Percentiles rank a stretch among this genome's conserved stretches.
phyloP scores from a whole-genome alignment of 2,888 invertebrate genomes.

The Nephrocerus scutellatus region DNA sequence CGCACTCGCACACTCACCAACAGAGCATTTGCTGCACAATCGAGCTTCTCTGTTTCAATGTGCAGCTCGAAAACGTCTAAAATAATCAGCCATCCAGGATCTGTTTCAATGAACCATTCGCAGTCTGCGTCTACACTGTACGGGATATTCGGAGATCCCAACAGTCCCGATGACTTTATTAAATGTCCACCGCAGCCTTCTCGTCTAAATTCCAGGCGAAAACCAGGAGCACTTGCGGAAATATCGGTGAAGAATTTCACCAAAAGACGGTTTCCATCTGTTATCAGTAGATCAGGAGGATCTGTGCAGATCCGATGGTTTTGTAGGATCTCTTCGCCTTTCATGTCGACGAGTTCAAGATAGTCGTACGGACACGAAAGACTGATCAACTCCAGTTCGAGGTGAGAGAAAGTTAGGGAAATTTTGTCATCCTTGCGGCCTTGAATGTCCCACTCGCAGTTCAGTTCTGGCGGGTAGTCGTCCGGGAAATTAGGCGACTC shows the following conservation, averaged over 20 bases:
- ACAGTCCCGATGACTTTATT: conserved; percentile 48
- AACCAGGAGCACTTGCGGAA: conserved; percentile 55
- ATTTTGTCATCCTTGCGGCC: conserved; percentile 70
- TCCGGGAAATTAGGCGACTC: conserved; percentile 84
- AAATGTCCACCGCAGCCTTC: conserved; percentile 71
- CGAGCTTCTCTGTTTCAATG: conserved; percentile 50
- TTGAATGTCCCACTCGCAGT: conserved; percentile 71
- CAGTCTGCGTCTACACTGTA: conserved; percentile 58
- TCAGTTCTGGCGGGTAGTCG: conserved; percentile 55
- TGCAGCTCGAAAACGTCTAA: conserved; percentile 60
- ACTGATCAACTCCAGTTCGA: conserved; percentile 52
- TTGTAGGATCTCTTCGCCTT: conserved; percentile 42
- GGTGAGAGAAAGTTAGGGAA: conserved; percentile 75
- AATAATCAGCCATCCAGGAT: conserved; percentile 59
- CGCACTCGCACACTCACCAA: conserved; percentile 42
- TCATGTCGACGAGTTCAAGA: conserved; percentile 48
- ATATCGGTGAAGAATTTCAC: conserved; percentile 58
- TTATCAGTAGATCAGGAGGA: conserved; percentile 26
- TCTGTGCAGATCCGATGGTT: conserved; percentile 28
- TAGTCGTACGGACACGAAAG: conserved; percentile 56
- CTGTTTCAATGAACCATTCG: conserved; percentile 68
- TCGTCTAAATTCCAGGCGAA: conserved; percentile 73
- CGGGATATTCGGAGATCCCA: conserved; percentile 62
- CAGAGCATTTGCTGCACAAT: conserved; percentile 57
- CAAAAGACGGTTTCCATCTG: conserved; percentile 41